These are phyloP conservation scores for Sepiola atlantica DNA, from an alignment of 2,888 invertebrate species.

Conservation along the genomic window DNA sequence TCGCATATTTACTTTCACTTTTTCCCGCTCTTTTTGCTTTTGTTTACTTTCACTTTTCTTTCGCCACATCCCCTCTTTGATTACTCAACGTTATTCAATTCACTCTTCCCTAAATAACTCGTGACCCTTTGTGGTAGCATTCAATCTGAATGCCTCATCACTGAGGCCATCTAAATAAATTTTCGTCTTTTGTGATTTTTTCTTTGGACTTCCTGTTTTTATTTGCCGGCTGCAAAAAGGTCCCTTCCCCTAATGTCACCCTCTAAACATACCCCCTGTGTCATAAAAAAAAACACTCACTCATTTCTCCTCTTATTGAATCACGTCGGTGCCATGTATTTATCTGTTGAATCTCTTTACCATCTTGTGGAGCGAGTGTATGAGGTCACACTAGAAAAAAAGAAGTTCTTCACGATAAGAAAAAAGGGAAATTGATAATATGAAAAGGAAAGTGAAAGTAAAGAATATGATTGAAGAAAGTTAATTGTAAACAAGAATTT, in stretches of 20 bases:
- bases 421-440: not conserved
- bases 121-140: not conserved
- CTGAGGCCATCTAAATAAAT: not conserved
- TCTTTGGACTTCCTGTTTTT: not conserved
- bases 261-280: not conserved
- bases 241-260: not conserved
- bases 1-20: not conserved
- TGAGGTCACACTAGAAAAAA: not conserved
- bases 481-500: not conserved
- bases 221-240: not conserved
- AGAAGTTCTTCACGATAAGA: not conserved
- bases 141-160: not conserved
- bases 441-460: not conserved
- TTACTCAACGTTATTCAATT: not conserved
- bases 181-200: not conserved
- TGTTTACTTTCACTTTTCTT: not conserved
- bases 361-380: not conserved
- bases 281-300: not conserved
- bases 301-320: not conserved
- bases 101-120: not conserved
- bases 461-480: not conserved
- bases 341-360: conserved; percentile 21
- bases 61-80: not conserved
- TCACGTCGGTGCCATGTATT: conserved; percentile 32
- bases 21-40: fast-evolving